Evolutionary conservation across 2,888 invertebrate species (phyloP), one percentile per base, ranked within the genome.

Genomic region (Criorhina ranunculi): DNA sequence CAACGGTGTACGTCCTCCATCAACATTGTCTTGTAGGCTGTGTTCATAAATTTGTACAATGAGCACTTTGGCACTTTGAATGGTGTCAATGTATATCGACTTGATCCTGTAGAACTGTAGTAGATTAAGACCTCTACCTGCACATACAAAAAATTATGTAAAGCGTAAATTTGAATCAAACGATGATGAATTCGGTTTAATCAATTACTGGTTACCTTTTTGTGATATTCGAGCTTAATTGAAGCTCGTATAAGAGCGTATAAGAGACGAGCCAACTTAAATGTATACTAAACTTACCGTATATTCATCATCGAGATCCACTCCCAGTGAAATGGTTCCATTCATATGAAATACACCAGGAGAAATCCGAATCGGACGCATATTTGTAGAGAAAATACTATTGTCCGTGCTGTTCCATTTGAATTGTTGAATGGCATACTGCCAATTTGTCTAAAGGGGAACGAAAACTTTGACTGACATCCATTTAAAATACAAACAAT

Each of bases 321-420:
- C 11, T 7, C 12, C 29, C n/a, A 59, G 0, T 3, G 11, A n/a
- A 0, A 59, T 29, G 4, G 37, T 40, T 24, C 59, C 59, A 40
- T 24, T 24, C 5, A 59, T 8, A 40, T 24, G 40, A 12, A 40
- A 59, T 1, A 40, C 7, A n/a, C 59, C 59, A 12, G 40, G 59
- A 12, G 24, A 5, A 19, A 59, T 19, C 0, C 59, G 59, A 5
- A 24, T n/a, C 24, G 59, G 24, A 0, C 59, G 24, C 6, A 59
- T n/a, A 24, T 40, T 7, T n/a, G 12, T 8, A 0, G 8, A 0
- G 7, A 59, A 4, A 0, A 29, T 4, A 8, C 24, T n/a, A 0
- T 40, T 11, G 40, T 59, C 6, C 0, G 59, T 59, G 12, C 19
- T 59, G n/a, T 19, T 59, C 12, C 59, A 40, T 5, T 24, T 12